Evolutionary conservation across 1,140 invertebrate genomes (phyloP).

Genomic region (Dufourea novaeangliae): DNA sequence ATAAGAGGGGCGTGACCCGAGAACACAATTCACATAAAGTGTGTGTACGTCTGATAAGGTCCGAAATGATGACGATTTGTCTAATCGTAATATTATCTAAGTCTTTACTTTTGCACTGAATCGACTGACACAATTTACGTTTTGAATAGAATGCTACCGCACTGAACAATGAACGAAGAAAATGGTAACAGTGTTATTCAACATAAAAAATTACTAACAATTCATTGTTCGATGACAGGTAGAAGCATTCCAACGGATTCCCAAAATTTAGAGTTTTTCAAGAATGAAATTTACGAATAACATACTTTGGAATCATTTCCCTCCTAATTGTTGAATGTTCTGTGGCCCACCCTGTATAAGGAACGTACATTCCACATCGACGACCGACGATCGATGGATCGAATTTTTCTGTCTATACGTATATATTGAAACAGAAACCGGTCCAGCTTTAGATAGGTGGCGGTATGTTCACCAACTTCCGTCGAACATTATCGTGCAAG

Average conservation of each 20-base stretch:
- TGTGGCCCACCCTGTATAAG: conserved; percentile 1
- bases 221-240: too few species aligned
- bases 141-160: too few species aligned
- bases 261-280: too few species aligned
- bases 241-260: too few species aligned
- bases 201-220: too few species aligned
- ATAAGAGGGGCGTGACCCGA: neutral
- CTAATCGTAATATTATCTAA: too few species aligned
- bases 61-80: neutral
- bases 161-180: too few species aligned
- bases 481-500: conserved; percentile 57
- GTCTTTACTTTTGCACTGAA: too few species aligned
- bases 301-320: too few species aligned
- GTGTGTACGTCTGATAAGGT: neutral
- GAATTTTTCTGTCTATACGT: conserved; percentile 47
- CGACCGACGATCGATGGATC: conserved; percentile 34
- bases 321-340: neutral
- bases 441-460: conserved; percentile 47
- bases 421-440: conserved; percentile 53
- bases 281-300: too few species aligned
- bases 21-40: neutral
- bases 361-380: conserved; percentile 16
- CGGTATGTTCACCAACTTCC: conserved; percentile 45
- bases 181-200: too few species aligned
- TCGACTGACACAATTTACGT: too few species aligned